These are phyloP conservation scores for Sylvietta virens DNA, from an alignment of 2,113 vertebrate species.

Conservation along the genomic window DNA sequence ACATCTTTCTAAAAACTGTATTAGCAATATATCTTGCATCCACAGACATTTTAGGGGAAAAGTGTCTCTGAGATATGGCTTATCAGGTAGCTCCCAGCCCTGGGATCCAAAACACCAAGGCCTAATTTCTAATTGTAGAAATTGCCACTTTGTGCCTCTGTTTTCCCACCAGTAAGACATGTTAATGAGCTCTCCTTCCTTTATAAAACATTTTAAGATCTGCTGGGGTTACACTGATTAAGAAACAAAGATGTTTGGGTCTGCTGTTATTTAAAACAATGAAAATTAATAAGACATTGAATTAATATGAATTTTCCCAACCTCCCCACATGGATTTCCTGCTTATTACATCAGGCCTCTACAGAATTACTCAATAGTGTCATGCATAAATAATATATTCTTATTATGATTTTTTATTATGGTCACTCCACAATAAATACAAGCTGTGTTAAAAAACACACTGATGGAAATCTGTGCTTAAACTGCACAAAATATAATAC, in stretches of 20 bases:
- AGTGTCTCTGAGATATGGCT: background rate
- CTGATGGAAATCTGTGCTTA: background rate
- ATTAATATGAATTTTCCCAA: constrained; percentile 1
- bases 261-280: constrained; percentile 21
- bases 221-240: constrained; percentile 6
- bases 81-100: background rate
- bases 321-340: background rate
- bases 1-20: background rate
- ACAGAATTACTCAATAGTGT: background rate
- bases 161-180: constrained; percentile 7
- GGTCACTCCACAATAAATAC: background rate
- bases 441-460: background rate
- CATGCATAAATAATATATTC: background rate
- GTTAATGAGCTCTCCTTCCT: constrained; percentile 21
- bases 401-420: background rate
- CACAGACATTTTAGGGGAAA: background rate
- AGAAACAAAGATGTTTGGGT: background rate
- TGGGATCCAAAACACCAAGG: background rate
- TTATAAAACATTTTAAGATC: constrained; percentile 16
- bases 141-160: constrained; percentile 3
- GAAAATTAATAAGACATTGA: background rate
- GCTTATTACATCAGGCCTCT: background rate
- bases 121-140: background rate
- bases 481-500: background rate
- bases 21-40: background rate